phyloP scores from a whole-genome alignment of 1,140 invertebrate species.

The Polyergus mexicanus region DNA sequence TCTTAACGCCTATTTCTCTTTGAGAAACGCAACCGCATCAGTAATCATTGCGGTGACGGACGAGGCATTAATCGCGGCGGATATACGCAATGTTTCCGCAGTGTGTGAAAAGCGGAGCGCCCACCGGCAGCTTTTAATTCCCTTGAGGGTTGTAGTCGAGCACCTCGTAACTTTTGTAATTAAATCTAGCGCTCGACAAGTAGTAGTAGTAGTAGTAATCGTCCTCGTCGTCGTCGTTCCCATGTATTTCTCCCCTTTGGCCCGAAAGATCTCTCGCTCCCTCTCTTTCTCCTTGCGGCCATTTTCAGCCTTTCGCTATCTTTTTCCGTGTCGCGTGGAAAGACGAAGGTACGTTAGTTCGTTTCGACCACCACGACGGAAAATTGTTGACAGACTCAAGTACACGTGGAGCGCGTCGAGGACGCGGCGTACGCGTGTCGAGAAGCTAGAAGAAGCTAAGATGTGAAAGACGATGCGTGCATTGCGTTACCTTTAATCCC shows the following conservation, averaged over 20 bases:
- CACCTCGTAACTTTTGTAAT: constrained; percentile 79
- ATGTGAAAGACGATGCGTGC: constrained; percentile 9
- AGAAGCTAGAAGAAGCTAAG: constrained; percentile 42
- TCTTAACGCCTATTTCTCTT: background rate
- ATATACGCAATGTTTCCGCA: constrained; percentile 51
- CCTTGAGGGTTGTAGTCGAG: constrained; percentile 63
- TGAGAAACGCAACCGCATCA: constrained; percentile 3
- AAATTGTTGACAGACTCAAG: constrained; percentile 74
- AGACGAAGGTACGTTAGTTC: constrained; percentile 34
- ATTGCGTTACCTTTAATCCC: constrained; percentile 7
- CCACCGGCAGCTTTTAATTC: constrained; percentile 59
- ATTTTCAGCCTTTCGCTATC: constrained; percentile 21
- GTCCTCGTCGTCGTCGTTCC: constrained; percentile 49
- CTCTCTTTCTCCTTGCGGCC: background rate
- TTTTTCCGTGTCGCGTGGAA: constrained; percentile 10
- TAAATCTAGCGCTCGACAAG: constrained; percentile 71
- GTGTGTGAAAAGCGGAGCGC: constrained; percentile 27
- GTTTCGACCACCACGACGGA: constrained; percentile 63
- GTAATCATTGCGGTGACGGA: constrained; percentile 48
- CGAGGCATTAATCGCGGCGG: constrained; percentile 44
- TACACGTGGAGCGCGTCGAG: constrained; percentile 57
- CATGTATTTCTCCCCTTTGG: constrained; percentile 17
- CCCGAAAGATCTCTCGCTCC: background rate
- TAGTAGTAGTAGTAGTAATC: background rate
- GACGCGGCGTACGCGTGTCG: constrained; percentile 27